A percentile compares a stretch with the other conserved stretches of the same genome.
Conservation (phyloP, 2,888 invertebrate species). For the Tyria jacobaeae region DNA sequence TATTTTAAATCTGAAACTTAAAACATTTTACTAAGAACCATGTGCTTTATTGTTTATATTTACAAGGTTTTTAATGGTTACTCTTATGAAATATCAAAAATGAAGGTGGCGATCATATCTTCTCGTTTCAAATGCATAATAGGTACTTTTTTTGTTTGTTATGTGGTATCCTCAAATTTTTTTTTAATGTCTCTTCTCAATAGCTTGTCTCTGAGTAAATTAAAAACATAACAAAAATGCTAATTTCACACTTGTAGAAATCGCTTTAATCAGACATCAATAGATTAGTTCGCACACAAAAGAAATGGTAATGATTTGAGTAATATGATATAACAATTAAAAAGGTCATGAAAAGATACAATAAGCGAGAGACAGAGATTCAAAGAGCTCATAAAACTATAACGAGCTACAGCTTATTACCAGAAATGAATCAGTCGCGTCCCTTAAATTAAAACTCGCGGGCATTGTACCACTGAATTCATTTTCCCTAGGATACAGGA, state of each 20-base stretch:
- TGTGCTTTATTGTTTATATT: too few relatives aligned
- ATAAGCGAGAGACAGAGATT: constrained; percentile 20
- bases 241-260: neutral
- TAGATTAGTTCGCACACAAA: constrained; percentile 39
- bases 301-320: constrained; percentile 48
- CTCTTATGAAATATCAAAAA: too few relatives aligned
- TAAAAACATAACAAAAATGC: neutral
- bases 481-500: constrained; percentile 54
- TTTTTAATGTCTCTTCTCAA: too few relatives aligned
- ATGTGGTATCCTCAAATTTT: too few relatives aligned
- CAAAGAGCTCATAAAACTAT: constrained; percentile 46
- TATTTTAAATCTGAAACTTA: too few relatives aligned
- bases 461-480: constrained; percentile 53
- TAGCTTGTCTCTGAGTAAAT: neutral
- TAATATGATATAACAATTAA: constrained; percentile 51
- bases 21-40: too few relatives aligned
- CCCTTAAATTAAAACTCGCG: constrained; percentile 51
- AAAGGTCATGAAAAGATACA: constrained; percentile 4
- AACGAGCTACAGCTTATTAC: constrained; percentile 34
- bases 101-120: too few relatives aligned
- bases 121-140: too few relatives aligned
- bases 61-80: too few relatives aligned
- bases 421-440: constrained; percentile 29
- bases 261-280: neutral
- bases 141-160: too few relatives aligned